A percentile compares a stretch with the other conserved stretches of the same genome.
Evolutionary conservation across 2,113 vertebrate genomes (phyloP).

Genomic region (human): DNA sequence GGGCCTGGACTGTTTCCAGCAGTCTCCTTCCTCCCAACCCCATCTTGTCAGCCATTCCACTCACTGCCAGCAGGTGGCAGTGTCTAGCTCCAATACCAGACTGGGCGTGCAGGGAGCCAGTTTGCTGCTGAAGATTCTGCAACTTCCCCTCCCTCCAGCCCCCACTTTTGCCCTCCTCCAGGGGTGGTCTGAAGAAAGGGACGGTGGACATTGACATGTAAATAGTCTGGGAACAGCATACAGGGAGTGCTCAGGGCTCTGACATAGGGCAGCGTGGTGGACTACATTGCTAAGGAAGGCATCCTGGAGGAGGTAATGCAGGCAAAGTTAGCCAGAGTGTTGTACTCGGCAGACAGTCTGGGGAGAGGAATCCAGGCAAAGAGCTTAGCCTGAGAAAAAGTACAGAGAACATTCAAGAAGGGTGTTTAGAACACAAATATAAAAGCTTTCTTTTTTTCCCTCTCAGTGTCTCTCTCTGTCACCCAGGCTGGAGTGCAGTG

Average conservation of each 20-base stretch:
- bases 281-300: neutral
- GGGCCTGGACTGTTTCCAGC: neutral
- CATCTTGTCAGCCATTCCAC: neutral
- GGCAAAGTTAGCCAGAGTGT: neutral
- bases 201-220: neutral
- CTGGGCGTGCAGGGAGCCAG: too few relatives aligned
- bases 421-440: neutral
- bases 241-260: neutral
- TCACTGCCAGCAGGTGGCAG: conserved; percentile 61
- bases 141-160: neutral
- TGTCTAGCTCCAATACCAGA: neutral
- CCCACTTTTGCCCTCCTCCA: neutral
- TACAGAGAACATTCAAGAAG: neutral
- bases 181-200: neutral
- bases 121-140: neutral
- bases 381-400: neutral
- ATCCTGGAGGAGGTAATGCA: neutral
- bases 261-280: too few relatives aligned
- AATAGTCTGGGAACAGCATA: neutral
- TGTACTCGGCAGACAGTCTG: neutral
- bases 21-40: neutral
- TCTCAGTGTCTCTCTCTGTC: too few relatives aligned
- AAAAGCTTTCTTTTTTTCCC: neutral
- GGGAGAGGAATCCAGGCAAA: neutral
- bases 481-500: too few relatives aligned